Base-by-base conservation (phyloP, 2,797 vertebrate genomes). In the Calcarius lapponicus region DNA sequence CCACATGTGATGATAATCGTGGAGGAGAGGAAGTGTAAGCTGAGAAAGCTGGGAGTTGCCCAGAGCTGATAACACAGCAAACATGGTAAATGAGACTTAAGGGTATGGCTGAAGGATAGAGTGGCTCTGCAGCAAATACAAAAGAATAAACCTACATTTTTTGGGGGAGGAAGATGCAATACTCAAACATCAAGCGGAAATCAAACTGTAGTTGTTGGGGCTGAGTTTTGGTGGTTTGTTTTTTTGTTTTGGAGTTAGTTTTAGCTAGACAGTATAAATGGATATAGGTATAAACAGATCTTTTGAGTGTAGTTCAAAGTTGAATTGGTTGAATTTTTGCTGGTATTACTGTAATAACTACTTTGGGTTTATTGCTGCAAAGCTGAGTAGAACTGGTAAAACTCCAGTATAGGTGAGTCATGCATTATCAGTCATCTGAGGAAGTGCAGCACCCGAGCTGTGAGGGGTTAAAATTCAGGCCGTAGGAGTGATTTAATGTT, bases 1-100 rank as follows among this genome's bases (percentile, higher is more conserved):
- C 21, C 45, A 19, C 3, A 0, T 6, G 11, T 60, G 31, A 2
- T 61, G 47, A 28, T 13, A 34, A 15, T 20, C 1, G 1, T 60
- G 56, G 62, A 26, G 43, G 14, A 34, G 53, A 60, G 29, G n/a
- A 51, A 36, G 12, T 9, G 13, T 57, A 15, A 73, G 13, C 25
- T 57, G 69, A 54, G 80, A 45, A 47, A 85, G 17, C 40, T 40
- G 40, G 38, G n/a, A 57, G 32, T 31, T 86, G 31, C 45, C 22
- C 50, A 32, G 48, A 67, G 42, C 34, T 60, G 26, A 9, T 60
- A 79, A 61, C 34, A 36, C 31, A 66, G 40, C 40, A 61, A 48
- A 42, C 31, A 1, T 9, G 26, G 36, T 48, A 36, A 61, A 62
- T 38, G 34, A 53, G 7, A 17, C 9, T 43, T 62, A 7, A 0